These are phyloP conservation scores for Steatocranus sp. DNA, from an alignment of 2,797 vertebrate species.

Conservation along the genomic window DNA sequence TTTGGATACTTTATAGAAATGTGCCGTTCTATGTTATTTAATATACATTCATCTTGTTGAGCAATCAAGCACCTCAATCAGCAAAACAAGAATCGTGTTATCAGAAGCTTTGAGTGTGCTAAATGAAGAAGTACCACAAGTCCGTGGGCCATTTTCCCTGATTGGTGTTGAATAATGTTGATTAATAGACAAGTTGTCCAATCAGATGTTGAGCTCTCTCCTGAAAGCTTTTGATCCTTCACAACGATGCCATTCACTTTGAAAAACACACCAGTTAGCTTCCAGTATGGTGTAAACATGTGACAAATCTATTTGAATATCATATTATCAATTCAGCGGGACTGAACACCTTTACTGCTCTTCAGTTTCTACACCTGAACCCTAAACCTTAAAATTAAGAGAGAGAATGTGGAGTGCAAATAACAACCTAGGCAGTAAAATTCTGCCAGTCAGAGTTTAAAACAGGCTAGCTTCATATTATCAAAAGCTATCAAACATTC, in stretches of 20 bases:
- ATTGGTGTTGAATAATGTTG: constrained; percentile 18
- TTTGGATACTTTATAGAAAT: background rate
- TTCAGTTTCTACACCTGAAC: background rate
- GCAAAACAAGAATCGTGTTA: background rate
- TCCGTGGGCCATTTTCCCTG: background rate
- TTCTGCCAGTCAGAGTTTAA: background rate
- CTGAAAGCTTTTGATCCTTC: background rate
- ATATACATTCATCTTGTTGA: background rate
- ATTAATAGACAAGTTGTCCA: constrained; percentile 3
- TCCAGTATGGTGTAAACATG: background rate
- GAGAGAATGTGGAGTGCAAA: background rate
- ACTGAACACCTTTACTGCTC: background rate
- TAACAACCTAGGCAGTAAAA: background rate
- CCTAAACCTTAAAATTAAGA: background rate
- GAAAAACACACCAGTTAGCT: background rate
- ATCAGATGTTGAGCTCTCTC: background rate
- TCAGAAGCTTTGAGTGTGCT: background rate
- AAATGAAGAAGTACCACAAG: background rate
- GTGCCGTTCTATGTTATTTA: background rate
- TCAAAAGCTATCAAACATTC: background rate
- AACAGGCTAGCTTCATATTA: background rate
- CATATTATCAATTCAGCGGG: background rate
- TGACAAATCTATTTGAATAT: background rate
- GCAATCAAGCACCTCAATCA: constrained; percentile 12
- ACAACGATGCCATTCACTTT: background rate